Conservation (phyloP, 2,888 invertebrate species). For the Willowsia nigromaculata region DNA sequence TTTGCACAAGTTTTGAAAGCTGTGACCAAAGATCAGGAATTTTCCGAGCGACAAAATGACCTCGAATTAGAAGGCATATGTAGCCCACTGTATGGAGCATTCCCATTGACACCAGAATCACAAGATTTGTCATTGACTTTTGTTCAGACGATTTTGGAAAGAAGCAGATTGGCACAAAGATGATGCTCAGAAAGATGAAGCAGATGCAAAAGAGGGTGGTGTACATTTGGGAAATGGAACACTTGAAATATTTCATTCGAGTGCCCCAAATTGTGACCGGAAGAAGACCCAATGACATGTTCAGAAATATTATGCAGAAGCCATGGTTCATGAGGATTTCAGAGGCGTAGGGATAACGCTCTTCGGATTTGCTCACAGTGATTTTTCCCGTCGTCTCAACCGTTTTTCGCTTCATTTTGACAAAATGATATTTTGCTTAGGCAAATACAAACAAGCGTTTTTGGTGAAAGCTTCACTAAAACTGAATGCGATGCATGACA, state of each 20-base stretch:
- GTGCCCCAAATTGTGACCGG: slow-evolving; percentile 71
- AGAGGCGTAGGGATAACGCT: slow-evolving; percentile 66
- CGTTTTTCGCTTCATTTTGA: too few relatives aligned
- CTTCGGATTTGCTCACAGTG: slow-evolving; percentile 48
- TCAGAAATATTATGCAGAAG: slow-evolving; percentile 71
- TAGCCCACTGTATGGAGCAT: slow-evolving; percentile 72
- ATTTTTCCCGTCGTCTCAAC: slow-evolving; percentile 34
- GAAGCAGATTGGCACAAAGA: slow-evolving; percentile 59
- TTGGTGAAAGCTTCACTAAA: too few relatives aligned
- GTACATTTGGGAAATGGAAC: slow-evolving; percentile 74
- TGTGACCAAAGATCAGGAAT: slow-evolving; percentile 72
- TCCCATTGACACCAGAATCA: slow-evolving; percentile 56
- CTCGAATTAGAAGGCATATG: slow-evolving; percentile 67
- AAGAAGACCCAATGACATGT: slow-evolving; percentile 74
- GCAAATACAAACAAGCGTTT: too few relatives aligned
- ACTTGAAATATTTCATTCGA: slow-evolving; percentile 62
- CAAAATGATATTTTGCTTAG: too few relatives aligned
- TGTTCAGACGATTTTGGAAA: not conserved
- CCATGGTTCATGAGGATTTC: slow-evolving; percentile 71
- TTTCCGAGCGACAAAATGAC: slow-evolving; percentile 66
- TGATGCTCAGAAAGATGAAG: slow-evolving; percentile 56
- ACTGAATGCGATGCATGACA: too few relatives aligned
- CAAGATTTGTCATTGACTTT: slow-evolving; percentile 17
- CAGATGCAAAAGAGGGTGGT: slow-evolving; percentile 60
- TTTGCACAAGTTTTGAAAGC: slow-evolving; percentile 70